Evolutionary conservation across 2,113 vertebrate genomes (phyloP).

Genomic region (Hydropotes inermis): DNA sequence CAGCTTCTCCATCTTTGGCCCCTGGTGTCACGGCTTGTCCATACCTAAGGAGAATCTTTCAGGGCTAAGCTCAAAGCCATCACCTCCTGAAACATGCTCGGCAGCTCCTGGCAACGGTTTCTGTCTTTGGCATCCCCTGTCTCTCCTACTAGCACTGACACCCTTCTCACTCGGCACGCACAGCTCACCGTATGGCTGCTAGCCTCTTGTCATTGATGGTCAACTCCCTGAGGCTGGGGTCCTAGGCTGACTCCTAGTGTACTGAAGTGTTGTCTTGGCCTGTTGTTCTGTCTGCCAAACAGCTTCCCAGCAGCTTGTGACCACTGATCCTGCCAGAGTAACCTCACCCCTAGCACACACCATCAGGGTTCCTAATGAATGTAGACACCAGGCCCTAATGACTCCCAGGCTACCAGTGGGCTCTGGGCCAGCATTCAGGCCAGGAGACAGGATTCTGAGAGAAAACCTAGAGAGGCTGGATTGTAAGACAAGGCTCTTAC

Average conservation of each 20-base stretch:
- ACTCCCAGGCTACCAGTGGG: not conserved
- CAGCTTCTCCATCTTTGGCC: not conserved
- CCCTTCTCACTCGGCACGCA: not conserved
- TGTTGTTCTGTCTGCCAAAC: not conserved
- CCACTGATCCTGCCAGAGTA: not conserved
- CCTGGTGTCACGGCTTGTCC: not conserved
- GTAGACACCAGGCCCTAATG: not conserved
- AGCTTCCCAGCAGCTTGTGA: not conserved
- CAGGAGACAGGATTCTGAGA: not conserved
- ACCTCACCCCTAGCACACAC: not conserved
- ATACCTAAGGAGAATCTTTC: not conserved
- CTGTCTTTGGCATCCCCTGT: not conserved
- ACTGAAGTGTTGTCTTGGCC: not conserved
- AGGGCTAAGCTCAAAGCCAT: not conserved
- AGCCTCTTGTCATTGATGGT: not conserved
- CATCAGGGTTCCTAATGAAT: not conserved
- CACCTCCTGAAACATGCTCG: not conserved
- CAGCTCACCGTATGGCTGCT: not conserved
- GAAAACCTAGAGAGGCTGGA: not conserved
- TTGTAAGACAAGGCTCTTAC: not conserved
- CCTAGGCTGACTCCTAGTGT: not conserved
- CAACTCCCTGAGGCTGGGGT: not conserved
- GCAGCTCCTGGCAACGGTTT: not conserved
- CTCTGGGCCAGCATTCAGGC: not conserved
- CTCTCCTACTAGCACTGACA: too few relatives aligned